Evolutionary conservation across 2,888 invertebrate genomes (phyloP), one percentile per base, ranked within the genome.

Genomic region (Lasioglossum pauxillum): DNA sequence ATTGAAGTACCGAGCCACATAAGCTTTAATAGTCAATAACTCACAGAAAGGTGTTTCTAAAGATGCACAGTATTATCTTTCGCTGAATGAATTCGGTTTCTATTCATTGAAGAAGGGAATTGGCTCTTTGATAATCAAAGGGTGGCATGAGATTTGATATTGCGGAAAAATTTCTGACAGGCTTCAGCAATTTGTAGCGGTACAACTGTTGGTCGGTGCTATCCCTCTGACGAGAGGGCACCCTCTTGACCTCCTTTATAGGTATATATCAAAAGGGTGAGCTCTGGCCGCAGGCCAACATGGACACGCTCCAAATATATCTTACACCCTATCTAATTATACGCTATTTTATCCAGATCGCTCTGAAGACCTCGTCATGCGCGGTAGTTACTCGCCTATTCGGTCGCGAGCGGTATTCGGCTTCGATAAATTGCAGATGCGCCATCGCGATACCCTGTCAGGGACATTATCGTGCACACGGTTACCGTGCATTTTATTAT

Each of bases 261-360:
- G 78, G 83, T 90, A 85, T 90, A 90, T 89, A 90, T 88, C 90
- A 85, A 92, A 90, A 90, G 84, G 92, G 89, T 89, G 91, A 92
- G 93, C 90, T 88, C 91, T 94, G 95, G 95, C 94, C 83, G 82
- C 46, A 60, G 82, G 94, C 95, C 95, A 95, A 93, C 91, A 93
- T 95, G 95, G 95, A 94, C 92, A 90, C 91, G 93, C 93, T 95
- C 94, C 94, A 95, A 95, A 94, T 95, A 94, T 94, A 94, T 94
- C 95, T 95, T 94, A 94, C 94, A 94, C 94, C 94, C 94, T 94
- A 95, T 94, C 94, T 95, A 95, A 95, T 95, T 95, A 95, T 95
- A 94, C 93, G 93, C 94, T 93, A 93, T 94, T 95, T 95, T 94
- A 95, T 94, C 94, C 94, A 94, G 93, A 93, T 93, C 92, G 90